These are phyloP conservation scores for Drosophila parvula DNA, from an alignment of 1,140 invertebrate genomes.

Conservation along the genomic window DNA sequence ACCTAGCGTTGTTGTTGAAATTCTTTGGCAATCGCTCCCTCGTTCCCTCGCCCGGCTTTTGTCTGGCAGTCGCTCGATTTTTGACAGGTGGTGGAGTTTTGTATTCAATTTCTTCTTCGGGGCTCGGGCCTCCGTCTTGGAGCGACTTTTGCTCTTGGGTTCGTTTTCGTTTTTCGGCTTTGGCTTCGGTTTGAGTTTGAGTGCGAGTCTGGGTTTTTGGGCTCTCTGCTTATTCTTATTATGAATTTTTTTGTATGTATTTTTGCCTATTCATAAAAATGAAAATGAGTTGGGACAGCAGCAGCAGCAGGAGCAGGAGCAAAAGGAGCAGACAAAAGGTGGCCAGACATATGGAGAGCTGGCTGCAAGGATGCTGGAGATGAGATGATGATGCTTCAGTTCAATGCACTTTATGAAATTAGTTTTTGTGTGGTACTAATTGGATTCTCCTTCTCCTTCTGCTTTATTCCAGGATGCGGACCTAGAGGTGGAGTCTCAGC, in stretches of 20 bases:
- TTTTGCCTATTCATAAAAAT: slow-evolving; percentile 82
- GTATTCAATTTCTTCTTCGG: slow-evolving; percentile 78
- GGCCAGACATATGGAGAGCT: slow-evolving; percentile 50
- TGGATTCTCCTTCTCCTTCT: slow-evolving; percentile 51
- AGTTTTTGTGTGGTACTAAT: slow-evolving; percentile 71
- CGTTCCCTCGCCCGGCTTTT: slow-evolving; percentile 28
- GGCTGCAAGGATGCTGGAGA: slow-evolving; percentile 64
- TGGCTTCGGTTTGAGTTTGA: slow-evolving; percentile 25
- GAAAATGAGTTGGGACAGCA: slow-evolving; percentile 73
- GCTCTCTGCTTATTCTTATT: slow-evolving; percentile 26
- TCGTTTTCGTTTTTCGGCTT: slow-evolving; percentile 32
- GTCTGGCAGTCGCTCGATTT: slow-evolving; percentile 72
- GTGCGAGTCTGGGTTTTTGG: slow-evolving; percentile 33
- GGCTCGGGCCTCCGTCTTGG: slow-evolving; percentile 40
- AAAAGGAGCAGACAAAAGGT: slow-evolving; percentile 67
- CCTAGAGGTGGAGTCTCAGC: slow-evolving; percentile 19
- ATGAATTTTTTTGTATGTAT: slow-evolving; percentile 52
- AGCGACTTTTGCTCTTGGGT: slow-evolving; percentile 76
- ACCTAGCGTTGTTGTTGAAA: slow-evolving; percentile 80
- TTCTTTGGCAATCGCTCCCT: slow-evolving; percentile 71
- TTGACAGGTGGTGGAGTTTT: slow-evolving; percentile 83
- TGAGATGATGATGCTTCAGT: slow-evolving; percentile 37
- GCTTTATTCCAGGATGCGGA: slow-evolving; percentile 66
- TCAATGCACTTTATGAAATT: slow-evolving; percentile 75
- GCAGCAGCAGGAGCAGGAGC: slow-evolving; percentile 29